These are phyloP conservation scores for Tauraco hartlaubi DNA, from an alignment of 2,797 vertebrate genomes.

Conservation along the genomic window DNA sequence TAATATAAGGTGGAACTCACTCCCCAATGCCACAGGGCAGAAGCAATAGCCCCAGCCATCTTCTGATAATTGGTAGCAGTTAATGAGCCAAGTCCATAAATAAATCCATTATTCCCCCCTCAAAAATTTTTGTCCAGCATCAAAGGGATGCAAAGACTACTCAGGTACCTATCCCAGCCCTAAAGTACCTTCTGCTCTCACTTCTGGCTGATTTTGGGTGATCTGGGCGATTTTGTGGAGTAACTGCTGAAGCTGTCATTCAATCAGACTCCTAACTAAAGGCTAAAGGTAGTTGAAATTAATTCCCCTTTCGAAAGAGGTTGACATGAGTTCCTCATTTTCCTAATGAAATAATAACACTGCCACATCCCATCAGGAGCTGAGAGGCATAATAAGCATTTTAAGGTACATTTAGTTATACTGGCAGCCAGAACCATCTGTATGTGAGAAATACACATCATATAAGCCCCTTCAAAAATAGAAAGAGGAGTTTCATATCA, in stretches of 20 bases:
- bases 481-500: neutral
- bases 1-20: neutral
- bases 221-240: neutral
- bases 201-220: neutral
- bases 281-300: neutral
- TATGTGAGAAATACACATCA: neutral
- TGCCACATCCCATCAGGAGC: neutral
- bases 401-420: neutral
- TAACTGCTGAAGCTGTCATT: neutral
- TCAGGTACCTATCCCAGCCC: neutral
- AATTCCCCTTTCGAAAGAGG: slow-evolving; percentile 11
- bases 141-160: neutral
- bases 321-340: neutral
- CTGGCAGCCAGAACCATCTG: neutral
- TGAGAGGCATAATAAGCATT: neutral
- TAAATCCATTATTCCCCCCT: neutral
- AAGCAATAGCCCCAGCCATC: neutral
- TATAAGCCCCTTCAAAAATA: neutral
- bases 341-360: slow-evolving; percentile 15
- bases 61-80: neutral
- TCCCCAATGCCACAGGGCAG: neutral
- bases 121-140: neutral
- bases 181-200: neutral
- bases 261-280: neutral
- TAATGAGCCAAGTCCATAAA: neutral